These are phyloP conservation scores for Chionoecetes opilio DNA, from an alignment of 1,140 invertebrate genomes.

Conservation along the genomic window DNA sequence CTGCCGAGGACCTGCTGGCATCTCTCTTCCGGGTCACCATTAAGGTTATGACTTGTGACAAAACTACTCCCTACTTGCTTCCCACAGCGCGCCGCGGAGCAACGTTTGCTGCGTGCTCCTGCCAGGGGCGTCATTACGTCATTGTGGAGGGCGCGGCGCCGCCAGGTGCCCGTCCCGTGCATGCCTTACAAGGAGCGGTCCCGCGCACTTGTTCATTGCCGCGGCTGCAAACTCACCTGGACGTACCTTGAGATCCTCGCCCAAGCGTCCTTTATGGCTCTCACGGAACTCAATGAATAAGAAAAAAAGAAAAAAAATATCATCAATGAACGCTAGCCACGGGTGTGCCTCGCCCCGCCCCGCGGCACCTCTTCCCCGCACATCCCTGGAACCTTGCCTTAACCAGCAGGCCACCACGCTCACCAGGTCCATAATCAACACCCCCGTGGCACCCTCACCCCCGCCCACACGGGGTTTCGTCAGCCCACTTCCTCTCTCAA, in stretches of 20 bases:
- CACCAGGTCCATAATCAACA: not conserved
- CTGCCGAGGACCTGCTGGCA: not conserved
- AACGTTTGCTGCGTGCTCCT: not conserved
- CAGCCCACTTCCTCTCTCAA: conserved; percentile 24
- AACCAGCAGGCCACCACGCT: not conserved
- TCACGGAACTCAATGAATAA: not conserved
- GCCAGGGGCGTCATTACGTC: not conserved
- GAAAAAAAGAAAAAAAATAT: not conserved
- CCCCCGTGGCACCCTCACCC: not conserved
- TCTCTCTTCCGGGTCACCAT: not conserved
- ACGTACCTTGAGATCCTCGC: too few species aligned
- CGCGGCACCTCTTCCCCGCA: not conserved
- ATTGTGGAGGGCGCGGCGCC: not conserved
- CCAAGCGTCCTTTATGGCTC: not conserved
- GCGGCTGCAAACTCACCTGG: not conserved
- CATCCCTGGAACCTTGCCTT: not conserved
- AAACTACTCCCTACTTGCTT: not conserved
- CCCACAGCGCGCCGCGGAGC: not conserved
- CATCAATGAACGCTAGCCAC: not conserved
- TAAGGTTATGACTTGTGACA: not conserved
- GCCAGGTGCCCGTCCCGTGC: not conserved
- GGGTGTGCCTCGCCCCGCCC: not conserved
- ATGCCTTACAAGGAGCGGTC: not conserved
- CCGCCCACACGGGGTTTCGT: not conserved
- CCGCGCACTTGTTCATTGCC: not conserved